Evolutionary conservation across 2,888 invertebrate genomes (phyloP), one percentile per base, ranked within the genome.

Genomic region (Euspilapteryx auroguttella): DNA sequence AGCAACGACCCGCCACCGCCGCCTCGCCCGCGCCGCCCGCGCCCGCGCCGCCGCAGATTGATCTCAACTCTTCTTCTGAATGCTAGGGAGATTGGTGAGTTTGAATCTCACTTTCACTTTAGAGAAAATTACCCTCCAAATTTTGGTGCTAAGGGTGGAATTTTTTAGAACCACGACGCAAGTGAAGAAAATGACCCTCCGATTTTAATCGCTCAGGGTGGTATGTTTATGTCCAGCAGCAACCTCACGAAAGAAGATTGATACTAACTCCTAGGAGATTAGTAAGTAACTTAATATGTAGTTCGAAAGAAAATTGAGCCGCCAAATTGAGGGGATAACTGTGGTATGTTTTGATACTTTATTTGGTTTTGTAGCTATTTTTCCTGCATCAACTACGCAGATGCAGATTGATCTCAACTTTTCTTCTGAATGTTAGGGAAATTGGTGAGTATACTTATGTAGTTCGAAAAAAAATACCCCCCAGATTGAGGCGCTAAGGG

Each of bases 1-100:
- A 86, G 58, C 76, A 77, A 41, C 47, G 69, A 13, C 86, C 88
- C 54, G 83, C 86, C 58, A 79, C 85, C 29, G 79, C 85, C 9
- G 85, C 89, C 66, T 17, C 17, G 5, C 17, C 17, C 5, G 5
- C 5, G 5, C 17, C 17, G 78, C 89, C 33, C 84, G 86, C 14
- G 89, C 90, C 54, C 89, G 89, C 12, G 87, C 91, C 24, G 89
- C 59, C 63, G 33, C 68, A 78, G 7, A 49, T 80, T 26, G 82
- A 82, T 57, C 78, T 81, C 41, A 80, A 80, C 38, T 53, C 68
- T 13, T 61, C 69, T 9, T 73, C 34, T 24, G 37, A 37, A 10
- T 37, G 37, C 35, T 37, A 37, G 33, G 30, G 13, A 8, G n/a
- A 9, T 14, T 14, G 12, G 13, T 15, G 11, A 10, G 14, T 10